phyloP scores from a whole-genome alignment of 2,797 vertebrate genomes.

The Epinephelus malabaricus region DNA sequence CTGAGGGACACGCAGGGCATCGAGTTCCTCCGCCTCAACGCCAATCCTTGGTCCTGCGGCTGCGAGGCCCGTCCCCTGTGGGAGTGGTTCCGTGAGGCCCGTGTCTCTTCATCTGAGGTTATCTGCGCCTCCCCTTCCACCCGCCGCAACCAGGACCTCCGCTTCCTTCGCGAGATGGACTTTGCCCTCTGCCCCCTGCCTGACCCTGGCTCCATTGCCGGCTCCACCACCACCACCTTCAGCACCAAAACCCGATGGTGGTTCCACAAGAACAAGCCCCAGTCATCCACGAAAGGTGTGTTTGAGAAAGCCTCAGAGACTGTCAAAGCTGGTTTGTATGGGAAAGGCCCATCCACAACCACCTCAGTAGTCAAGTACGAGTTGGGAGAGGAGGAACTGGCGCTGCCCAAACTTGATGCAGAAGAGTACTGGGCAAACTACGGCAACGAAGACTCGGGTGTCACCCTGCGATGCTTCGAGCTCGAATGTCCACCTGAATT shows the following conservation, averaged over 20 bases:
- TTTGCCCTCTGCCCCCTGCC: slow-evolving; percentile 91
- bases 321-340: slow-evolving; percentile 83
- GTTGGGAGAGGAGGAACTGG: slow-evolving; percentile 89
- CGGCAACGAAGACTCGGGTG: slow-evolving; percentile 89
- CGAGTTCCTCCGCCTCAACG: slow-evolving; percentile 96
- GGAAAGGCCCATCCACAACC: slow-evolving; percentile 85
- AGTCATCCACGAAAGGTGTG: slow-evolving; percentile 85
- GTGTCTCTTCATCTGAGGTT: slow-evolving; percentile 93
- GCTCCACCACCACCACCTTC: slow-evolving; percentile 89
- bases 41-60: slow-evolving; percentile 97
- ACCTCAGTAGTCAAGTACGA: slow-evolving; percentile 92
- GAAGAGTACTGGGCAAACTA: slow-evolving; percentile 93
- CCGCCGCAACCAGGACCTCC: slow-evolving; percentile 91
- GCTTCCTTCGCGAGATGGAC: slow-evolving; percentile 93
- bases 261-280: slow-evolving; percentile 89
- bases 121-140: slow-evolving; percentile 91
- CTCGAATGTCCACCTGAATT: slow-evolving; percentile 87
- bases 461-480: slow-evolving; percentile 87
- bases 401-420: slow-evolving; percentile 89
- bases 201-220: slow-evolving; percentile 86
- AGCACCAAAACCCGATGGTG: slow-evolving; percentile 87
- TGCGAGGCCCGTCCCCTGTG: slow-evolving; percentile 94
- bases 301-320: slow-evolving; percentile 87
- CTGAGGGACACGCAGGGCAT: slow-evolving; percentile 92
- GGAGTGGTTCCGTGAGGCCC: slow-evolving; percentile 95